Percentiles rank a stretch among this genome's conserved stretches.
Evolutionary conservation across 2,113 vertebrate species (phyloP).

Genomic region (Hemiscyllium ocellatum): DNA sequence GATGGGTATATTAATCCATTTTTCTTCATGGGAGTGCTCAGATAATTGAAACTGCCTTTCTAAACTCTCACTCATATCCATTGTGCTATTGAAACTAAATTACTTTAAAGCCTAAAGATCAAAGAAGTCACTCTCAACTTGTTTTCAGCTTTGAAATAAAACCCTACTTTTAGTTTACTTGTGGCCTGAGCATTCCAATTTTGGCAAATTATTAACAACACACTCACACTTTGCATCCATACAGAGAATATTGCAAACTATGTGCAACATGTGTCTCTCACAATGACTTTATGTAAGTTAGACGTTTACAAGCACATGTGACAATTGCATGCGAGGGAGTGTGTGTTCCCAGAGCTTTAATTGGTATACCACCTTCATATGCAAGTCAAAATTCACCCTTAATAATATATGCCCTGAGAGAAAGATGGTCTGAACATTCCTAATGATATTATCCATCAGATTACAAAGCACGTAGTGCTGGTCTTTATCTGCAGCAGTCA

Average conservation of each 20-base stretch:
- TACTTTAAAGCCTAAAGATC: neutral
- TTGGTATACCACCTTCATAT: neutral
- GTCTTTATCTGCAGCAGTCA: neutral
- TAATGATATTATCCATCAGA: slow-evolving; percentile 27
- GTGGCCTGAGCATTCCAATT: neutral
- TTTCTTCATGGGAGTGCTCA: neutral
- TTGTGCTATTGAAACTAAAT: neutral
- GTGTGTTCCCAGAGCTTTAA: neutral
- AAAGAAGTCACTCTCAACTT: neutral
- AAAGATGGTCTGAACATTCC: slow-evolving; percentile 28
- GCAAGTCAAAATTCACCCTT: neutral
- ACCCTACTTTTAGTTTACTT: neutral
- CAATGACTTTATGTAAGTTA: too few relatives aligned
- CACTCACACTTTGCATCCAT: neutral
- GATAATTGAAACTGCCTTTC: neutral
- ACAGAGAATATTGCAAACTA: neutral
- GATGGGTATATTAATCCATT: neutral
- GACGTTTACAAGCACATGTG: too few relatives aligned
- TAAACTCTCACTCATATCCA: neutral
- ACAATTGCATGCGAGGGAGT: neutral
- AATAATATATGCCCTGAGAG: neutral
- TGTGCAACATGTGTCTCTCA: neutral
- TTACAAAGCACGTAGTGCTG: neutral
- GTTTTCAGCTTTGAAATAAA: neutral
- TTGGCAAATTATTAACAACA: neutral